Evolutionary conservation across 2,113 vertebrate genomes (phyloP).

Genomic region (Thinocorus orbignyianus): DNA sequence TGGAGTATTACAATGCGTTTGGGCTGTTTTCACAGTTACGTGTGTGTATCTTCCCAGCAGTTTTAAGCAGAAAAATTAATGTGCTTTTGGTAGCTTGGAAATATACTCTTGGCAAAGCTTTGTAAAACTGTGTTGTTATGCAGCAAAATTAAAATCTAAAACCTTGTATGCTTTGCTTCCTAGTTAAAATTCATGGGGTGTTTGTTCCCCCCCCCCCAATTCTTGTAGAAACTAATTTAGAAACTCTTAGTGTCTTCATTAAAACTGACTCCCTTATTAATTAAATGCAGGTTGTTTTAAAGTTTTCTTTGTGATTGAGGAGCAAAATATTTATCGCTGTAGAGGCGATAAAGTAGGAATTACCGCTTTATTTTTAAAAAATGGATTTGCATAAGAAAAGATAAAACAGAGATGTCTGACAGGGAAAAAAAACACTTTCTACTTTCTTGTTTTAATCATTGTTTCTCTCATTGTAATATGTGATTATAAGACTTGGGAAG

Average conservation of each 20-base stretch:
- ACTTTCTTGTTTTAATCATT: not conserved
- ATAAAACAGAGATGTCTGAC: not conserved
- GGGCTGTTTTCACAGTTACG: slow-evolving; percentile 39
- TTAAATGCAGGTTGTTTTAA: not conserved
- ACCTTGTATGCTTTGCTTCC: not conserved
- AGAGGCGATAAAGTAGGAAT: not conserved
- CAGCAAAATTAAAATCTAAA: slow-evolving; percentile 22
- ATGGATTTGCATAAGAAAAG: slow-evolving; percentile 51
- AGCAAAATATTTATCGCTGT: not conserved
- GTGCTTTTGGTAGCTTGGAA: slow-evolving; percentile 57
- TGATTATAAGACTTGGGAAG: accelerated
- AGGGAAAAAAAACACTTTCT: not conserved
- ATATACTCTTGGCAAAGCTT: slow-evolving; percentile 37
- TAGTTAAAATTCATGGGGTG: slow-evolving; percentile 12
- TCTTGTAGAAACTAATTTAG: slow-evolving; percentile 55
- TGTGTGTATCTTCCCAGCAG: slow-evolving; percentile 41
- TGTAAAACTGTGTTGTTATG: not conserved
- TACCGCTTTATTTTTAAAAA: slow-evolving; percentile 4
- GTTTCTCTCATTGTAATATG: not conserved
- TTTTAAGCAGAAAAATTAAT: slow-evolving; percentile 51
- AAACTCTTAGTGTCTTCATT: slow-evolving; percentile 1
- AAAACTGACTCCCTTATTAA: slow-evolving; percentile 21
- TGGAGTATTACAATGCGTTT: slow-evolving; percentile 30
- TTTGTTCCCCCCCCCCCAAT: not conserved
- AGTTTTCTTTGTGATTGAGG: not conserved